Percentiles rank a stretch among this genome's conserved stretches.
Evolutionary conservation across 2,113 vertebrate genomes (phyloP).

Genomic region (Illadopsis cleaveri): DNA sequence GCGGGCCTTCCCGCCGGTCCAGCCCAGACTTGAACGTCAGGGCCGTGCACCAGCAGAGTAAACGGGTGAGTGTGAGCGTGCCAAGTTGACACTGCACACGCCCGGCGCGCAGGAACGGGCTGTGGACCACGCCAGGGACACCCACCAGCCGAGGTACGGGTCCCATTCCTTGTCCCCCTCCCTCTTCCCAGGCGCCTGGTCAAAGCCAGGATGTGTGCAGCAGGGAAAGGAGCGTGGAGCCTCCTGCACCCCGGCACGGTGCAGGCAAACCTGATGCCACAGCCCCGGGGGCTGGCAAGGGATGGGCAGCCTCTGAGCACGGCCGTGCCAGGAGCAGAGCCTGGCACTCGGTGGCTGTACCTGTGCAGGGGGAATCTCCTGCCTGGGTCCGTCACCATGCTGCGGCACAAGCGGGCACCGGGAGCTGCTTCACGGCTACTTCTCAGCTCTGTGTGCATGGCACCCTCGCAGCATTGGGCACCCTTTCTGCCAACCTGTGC

Average conservation of each 20-base stretch:
- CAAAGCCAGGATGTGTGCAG: accelerated
- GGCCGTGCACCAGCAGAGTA: neutral
- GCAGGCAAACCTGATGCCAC: accelerated
- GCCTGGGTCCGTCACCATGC: accelerated
- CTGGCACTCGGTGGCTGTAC: accelerated
- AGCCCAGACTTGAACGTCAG: slow-evolving; percentile 60
- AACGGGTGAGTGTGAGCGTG: neutral
- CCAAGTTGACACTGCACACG: accelerated
- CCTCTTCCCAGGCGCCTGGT: accelerated
- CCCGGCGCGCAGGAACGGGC: neutral
- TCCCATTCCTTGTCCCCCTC: neutral
- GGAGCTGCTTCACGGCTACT: neutral
- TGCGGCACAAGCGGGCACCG: accelerated
- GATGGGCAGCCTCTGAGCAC: accelerated
- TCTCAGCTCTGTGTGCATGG: neutral
- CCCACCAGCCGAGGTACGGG: neutral
- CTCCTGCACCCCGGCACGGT: accelerated
- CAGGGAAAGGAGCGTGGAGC: accelerated
- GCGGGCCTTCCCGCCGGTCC: slow-evolving; percentile 11
- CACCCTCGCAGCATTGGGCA: accelerated
- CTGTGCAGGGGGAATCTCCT: accelerated
- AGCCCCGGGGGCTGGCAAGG: accelerated
- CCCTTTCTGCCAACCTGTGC: neutral
- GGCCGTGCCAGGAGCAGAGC: neutral
- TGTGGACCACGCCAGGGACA: neutral